Conservation (phyloP, 2,888 invertebrate genomes). For the Drosophila emarginata region DNA sequence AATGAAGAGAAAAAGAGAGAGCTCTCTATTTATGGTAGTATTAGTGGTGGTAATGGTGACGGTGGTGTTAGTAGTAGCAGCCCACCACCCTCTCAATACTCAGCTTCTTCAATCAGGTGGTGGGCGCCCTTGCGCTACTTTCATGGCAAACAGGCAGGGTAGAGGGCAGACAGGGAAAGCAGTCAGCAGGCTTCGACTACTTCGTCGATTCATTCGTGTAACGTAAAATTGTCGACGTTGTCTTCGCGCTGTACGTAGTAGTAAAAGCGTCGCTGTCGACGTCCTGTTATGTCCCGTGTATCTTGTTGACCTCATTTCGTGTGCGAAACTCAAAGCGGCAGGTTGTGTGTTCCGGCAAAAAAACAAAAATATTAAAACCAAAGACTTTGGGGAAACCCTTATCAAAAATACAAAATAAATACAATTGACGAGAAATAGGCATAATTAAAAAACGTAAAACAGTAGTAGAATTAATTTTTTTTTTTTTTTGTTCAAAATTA, state of each 20-base stretch:
- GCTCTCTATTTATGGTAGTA: neutral
- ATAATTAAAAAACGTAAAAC: neutral
- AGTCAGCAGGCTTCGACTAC: slow-evolving; percentile 23
- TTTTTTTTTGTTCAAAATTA: neutral
- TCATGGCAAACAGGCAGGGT: slow-evolving; percentile 36
- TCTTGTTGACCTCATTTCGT: slow-evolving; percentile 81
- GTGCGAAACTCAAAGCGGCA: slow-evolving; percentile 79
- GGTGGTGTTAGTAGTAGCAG: neutral
- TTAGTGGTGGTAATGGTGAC: neutral
- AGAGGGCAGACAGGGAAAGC: neutral
- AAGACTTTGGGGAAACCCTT: slow-evolving; percentile 22
- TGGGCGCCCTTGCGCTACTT: slow-evolving; percentile 75
- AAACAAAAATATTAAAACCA: slow-evolving; percentile 7
- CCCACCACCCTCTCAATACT: slow-evolving; percentile 52
- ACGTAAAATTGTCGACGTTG: slow-evolving; percentile 45
- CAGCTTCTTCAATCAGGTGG: slow-evolving; percentile 56
- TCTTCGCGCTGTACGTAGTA: slow-evolving; percentile 13
- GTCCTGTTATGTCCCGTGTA: slow-evolving; percentile 51
- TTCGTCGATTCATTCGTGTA: slow-evolving; percentile 37
- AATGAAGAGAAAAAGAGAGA: neutral
- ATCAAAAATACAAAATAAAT: neutral
- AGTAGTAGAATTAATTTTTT: neutral
- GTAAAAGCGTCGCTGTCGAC: slow-evolving; percentile 26
- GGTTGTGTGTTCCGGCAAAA: slow-evolving; percentile 67
- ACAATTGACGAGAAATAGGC: neutral